Conservation (phyloP, 2,797 vertebrate species). For the Buceros bicornis region DNA sequence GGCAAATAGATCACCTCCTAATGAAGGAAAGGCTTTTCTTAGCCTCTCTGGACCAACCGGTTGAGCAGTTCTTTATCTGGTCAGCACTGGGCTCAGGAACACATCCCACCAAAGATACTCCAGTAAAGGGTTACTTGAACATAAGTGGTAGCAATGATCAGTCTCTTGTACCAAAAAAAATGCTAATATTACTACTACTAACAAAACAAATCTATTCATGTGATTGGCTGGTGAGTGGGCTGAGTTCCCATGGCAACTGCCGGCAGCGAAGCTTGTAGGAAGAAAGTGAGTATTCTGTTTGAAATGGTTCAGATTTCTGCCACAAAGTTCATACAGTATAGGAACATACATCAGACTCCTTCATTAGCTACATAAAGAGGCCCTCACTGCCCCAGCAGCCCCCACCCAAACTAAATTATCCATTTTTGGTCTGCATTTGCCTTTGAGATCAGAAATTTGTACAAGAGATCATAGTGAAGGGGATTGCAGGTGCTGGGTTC, state of each 20-base stretch:
- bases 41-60: not conserved
- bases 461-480: not conserved
- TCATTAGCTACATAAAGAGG: not conserved
- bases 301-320: conserved; percentile 37
- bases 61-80: not conserved
- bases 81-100: not conserved
- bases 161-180: conserved; percentile 12
- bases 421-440: not conserved
- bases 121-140: not conserved
- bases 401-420: not conserved
- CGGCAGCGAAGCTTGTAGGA: not conserved
- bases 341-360: not conserved
- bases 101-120: not conserved
- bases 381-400: not conserved
- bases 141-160: not conserved
- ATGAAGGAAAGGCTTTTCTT: not conserved
- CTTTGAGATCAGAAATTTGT: not conserved
- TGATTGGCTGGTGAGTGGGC: conserved; percentile 50
- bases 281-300: conserved; percentile 61
- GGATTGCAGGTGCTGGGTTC: not conserved
- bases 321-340: conserved; percentile 21
- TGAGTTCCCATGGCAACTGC: conserved; percentile 72
- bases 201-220: conserved; percentile 47
- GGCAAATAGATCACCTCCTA: not conserved
- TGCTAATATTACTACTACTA: conserved; percentile 37